These are phyloP conservation scores for Lamellibrachia columna DNA, from an alignment of 2,888 invertebrate genomes.

Conservation along the genomic window DNA sequence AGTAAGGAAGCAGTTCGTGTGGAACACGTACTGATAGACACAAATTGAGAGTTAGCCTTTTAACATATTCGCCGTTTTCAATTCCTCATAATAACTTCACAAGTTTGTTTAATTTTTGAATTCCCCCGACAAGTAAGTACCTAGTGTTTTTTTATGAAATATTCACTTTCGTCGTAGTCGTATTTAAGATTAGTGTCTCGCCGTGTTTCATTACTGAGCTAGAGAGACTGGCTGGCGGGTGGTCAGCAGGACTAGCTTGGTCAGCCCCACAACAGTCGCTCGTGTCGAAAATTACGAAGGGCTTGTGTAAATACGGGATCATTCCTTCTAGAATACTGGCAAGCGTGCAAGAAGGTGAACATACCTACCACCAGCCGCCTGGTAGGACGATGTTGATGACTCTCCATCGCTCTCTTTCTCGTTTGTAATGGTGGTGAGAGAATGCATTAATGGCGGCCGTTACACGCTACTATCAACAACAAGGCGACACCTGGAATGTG, in stretches of 20 bases:
- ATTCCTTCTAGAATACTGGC: neutral
- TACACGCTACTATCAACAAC: neutral
- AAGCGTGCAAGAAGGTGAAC: conserved; percentile 1
- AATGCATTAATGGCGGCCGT: neutral
- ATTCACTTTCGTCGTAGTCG: neutral
- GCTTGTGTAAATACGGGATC: neutral
- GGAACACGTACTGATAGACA: neutral
- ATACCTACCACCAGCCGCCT: neutral
- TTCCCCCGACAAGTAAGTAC: neutral
- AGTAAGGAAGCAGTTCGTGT: neutral
- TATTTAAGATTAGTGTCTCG: neutral
- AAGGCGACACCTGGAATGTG: neutral
- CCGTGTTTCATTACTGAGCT: neutral
- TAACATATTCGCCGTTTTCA: neutral
- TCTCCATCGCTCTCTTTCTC: neutral
- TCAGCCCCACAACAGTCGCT: neutral
- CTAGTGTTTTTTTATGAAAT: neutral
- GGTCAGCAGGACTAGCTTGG: neutral
- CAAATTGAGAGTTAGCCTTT: neutral
- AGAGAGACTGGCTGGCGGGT: neutral
- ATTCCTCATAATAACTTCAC: neutral
- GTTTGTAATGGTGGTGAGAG: neutral
- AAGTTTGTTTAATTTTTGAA: neutral
- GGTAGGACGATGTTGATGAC: neutral
- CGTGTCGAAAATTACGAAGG: neutral